Percentiles rank a stretch among this genome's conserved stretches.
phyloP scores from a whole-genome alignment of 1,140 invertebrate species.

The Maniola jurtina region DNA sequence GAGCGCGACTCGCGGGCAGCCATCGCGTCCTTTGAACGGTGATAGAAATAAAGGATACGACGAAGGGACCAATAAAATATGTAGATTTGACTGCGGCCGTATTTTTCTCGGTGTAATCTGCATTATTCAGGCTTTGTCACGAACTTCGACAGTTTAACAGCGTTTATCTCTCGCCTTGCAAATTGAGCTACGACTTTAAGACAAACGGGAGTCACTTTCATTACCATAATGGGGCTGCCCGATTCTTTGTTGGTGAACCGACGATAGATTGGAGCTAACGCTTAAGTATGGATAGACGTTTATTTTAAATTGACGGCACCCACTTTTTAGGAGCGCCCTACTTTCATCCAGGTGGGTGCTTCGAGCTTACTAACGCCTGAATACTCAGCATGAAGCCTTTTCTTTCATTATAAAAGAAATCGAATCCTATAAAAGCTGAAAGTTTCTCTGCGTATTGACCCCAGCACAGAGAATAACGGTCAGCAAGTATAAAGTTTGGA shows the following conservation, averaged over 20 bases:
- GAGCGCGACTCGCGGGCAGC: slow-evolving; percentile 21
- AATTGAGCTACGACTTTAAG: slow-evolving; percentile 79
- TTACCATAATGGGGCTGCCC: slow-evolving; percentile 76
- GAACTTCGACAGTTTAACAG: slow-evolving; percentile 78
- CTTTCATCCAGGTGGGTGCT: neutral
- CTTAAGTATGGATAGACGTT: slow-evolving; percentile 34
- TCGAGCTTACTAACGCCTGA: neutral
- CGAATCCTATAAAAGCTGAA: too few relatives aligned
- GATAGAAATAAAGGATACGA: slow-evolving; percentile 58
- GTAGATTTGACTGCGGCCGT: slow-evolving; percentile 75
- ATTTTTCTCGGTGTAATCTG: slow-evolving; percentile 78
- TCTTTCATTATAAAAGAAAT: too few relatives aligned
- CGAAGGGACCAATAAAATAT: slow-evolving; percentile 76
- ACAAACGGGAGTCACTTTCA: slow-evolving; percentile 77
- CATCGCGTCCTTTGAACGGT: slow-evolving; percentile 42
- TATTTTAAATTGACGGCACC: neutral
- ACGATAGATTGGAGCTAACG: slow-evolving; percentile 59
- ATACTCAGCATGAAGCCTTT: too few relatives aligned
- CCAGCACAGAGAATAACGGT: too few relatives aligned
- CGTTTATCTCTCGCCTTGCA: slow-evolving; percentile 78
- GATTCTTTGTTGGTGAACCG: slow-evolving; percentile 72
- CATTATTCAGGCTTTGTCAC: slow-evolving; percentile 78
- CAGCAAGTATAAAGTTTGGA: too few relatives aligned
- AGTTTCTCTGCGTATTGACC: too few relatives aligned
- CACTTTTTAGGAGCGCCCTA: neutral